Evolutionary conservation across 2,797 vertebrate genomes (phyloP), one percentile per base, ranked within the genome.

Genomic region (Enteromius paludinosus): DNA sequence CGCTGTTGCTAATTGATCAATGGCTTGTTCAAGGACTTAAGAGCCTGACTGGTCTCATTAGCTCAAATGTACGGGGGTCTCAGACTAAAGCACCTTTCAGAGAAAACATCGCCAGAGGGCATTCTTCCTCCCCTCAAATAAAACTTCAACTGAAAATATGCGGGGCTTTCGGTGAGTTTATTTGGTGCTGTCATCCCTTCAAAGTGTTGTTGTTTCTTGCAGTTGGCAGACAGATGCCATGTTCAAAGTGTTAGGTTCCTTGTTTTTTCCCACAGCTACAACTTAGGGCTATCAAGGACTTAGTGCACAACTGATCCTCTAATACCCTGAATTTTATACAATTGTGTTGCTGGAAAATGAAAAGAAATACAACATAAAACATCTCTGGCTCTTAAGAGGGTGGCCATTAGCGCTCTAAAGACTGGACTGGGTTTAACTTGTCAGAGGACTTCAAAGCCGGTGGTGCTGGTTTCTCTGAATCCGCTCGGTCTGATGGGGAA

Each of bases 361-460:
- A 73, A 78, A 81, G 90, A 84, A 87, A 88, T 87, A 87, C 83
- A 85, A 79, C 73, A 83, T 88, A 84, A 87, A 84, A 88, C 83
- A 85, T 91, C 89, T 89, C 85, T 86, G 81, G 89, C 85, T 92
- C 86, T 86, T 90, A 78, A 84, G 86, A 91, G 89, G 86, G 85
- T 89, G 90, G 90, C 90, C 90, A 92, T 95, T 92, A 93, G 91
- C 82, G 87, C 87, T 64, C 85, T 84, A 89, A 92, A 70, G 90
- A 93, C 91, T 86, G 91, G 90, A 92, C 91, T 77, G 88, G 92
- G 89, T 94, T 93, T 94, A 94, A 92, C 92, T 94, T 93, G 92
- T 94, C 93, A 93, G 88, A 79, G 85, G 59, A 90, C 93, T 95
- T 95, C 94, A 95, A 94, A 94, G 93, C 91, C 83, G 86, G 87